These are phyloP conservation scores for Chondrilla cf. caribensis DNA, from an alignment of 37 sponge, comb jelly and placozoan species.

Conservation along the genomic window DNA sequence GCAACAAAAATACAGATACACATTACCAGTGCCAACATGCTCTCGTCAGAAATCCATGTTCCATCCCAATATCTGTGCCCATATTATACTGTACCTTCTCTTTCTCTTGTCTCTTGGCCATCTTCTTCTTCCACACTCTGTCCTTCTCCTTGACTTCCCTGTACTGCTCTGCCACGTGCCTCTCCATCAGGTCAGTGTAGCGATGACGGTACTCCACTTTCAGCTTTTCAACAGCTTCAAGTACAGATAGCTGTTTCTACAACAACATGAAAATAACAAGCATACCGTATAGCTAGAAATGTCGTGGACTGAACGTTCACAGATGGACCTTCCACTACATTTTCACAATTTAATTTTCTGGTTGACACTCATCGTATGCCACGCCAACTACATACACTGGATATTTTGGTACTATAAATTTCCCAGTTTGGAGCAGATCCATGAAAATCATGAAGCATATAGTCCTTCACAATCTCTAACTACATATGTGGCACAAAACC, in stretches of 20 bases:
- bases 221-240: not conserved
- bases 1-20: too few species aligned
- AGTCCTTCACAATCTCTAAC: too few species aligned
- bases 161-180: conserved; percentile 8
- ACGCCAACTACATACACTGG: too few species aligned
- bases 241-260: conserved; percentile 1
- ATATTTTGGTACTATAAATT: too few species aligned
- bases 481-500: too few species aligned
- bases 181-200: conserved; percentile 15
- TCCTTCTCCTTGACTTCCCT: conserved; percentile 21
- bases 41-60: not conserved
- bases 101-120: not conserved
- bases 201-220: not conserved
- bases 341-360: too few species aligned
- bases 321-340: too few species aligned
- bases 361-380: too few species aligned
- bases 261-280: not conserved
- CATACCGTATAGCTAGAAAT: not conserved
- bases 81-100: not conserved
- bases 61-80: not conserved
- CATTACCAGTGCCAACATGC: too few species aligned
- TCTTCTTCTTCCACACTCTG: conserved; percentile 7
- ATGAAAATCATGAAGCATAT: too few species aligned
- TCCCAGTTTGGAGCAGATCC: too few species aligned
- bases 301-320: too few species aligned